Percentiles rank a stretch among this genome's conserved stretches.
Evolutionary conservation across 1,140 invertebrate genomes (phyloP).

Genomic region (Cryptotermes secundus): DNA sequence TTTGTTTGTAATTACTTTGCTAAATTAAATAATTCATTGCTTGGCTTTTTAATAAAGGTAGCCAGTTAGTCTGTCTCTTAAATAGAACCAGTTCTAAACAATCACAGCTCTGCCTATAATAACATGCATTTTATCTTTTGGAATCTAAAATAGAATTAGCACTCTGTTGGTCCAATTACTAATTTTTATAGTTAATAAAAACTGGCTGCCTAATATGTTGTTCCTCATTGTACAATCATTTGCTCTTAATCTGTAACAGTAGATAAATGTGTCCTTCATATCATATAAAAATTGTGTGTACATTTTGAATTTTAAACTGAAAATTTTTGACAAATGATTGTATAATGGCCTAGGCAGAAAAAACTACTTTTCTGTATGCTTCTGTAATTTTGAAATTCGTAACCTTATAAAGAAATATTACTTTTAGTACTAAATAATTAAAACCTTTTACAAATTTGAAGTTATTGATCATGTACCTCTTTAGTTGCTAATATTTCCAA

Average conservation of each 20-base stretch:
- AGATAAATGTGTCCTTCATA: background rate
- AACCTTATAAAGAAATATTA: background rate
- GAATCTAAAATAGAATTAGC: background rate
- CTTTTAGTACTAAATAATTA: background rate
- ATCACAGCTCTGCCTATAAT: background rate
- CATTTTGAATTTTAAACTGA: background rate
- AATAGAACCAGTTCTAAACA: background rate
- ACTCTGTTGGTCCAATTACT: background rate
- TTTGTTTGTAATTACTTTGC: background rate
- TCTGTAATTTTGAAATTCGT: background rate
- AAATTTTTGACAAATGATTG: background rate
- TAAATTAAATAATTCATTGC: constrained; percentile 12
- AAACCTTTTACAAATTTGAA: background rate
- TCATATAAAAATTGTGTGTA: background rate
- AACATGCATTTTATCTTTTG: background rate
- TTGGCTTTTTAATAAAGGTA: background rate
- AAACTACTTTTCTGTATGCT: background rate
- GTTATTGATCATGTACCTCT: background rate
- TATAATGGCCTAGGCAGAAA: constrained; percentile 10
- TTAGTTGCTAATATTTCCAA: background rate
- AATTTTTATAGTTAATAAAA: constrained; percentile 9
- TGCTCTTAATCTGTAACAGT: background rate
- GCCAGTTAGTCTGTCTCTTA: background rate
- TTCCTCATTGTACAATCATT: background rate
- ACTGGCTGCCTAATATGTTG: background rate